Percentiles rank a stretch among this genome's conserved stretches.
phyloP scores from a whole-genome alignment of 1,140 invertebrate genomes.

The Microplitis demolitor region DNA sequence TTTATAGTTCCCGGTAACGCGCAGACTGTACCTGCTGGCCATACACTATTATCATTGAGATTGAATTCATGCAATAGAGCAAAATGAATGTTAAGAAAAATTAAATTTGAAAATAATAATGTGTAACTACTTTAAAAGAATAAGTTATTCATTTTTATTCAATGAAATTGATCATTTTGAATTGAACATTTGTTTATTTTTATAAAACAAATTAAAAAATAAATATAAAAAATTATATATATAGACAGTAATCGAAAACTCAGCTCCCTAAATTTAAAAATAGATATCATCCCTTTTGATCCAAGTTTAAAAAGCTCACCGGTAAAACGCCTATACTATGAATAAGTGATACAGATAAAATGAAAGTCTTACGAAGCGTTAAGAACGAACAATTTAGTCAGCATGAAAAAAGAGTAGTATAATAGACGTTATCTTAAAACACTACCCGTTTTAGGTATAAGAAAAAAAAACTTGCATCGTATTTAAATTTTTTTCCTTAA shows the following conservation, averaged over 20 bases:
- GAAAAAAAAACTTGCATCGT: background rate
- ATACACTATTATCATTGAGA: slow-evolving; percentile 3
- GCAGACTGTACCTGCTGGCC: background rate
- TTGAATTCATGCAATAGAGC: background rate
- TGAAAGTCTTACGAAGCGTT: slow-evolving; percentile 11
- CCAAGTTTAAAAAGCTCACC: slow-evolving; percentile 21
- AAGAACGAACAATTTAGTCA: background rate
- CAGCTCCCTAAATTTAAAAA: background rate
- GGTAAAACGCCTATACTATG: slow-evolving; percentile 13
- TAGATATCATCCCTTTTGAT: slow-evolving; percentile 1
- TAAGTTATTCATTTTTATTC: too few relatives aligned
- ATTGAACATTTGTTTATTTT: too few relatives aligned
- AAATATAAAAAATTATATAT: background rate
- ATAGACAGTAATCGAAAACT: background rate
- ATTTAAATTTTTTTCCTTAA: background rate
- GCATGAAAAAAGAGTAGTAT: background rate
- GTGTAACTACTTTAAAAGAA: too few relatives aligned
- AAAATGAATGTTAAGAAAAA: background rate
- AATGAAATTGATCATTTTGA: background rate
- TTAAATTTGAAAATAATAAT: background rate
- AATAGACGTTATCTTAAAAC: background rate
- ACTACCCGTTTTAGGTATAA: background rate
- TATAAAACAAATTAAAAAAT: background rate
- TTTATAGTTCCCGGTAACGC: slow-evolving; percentile 31
- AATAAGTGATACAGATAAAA: slow-evolving; percentile 30